phyloP scores from a whole-genome alignment of 92 coral and sea anemone genomes.

The Pocillopora meandrina region DNA sequence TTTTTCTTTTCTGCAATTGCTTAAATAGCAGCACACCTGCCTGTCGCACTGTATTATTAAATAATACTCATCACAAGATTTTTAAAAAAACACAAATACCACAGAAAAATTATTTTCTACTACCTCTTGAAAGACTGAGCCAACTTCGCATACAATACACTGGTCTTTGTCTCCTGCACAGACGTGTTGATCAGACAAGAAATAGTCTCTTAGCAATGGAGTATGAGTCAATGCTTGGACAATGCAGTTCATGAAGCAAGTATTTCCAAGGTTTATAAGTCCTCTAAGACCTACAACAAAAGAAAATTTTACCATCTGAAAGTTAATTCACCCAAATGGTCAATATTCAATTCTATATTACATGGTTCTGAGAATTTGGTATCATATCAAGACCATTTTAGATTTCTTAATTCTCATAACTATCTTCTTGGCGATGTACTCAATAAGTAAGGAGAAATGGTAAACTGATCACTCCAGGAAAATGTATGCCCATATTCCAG shows the following conservation, averaged over 20 bases:
- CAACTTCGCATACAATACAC: conserved; percentile 98
- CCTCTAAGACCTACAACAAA: conserved; percentile 82
- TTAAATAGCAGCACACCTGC: too few species aligned
- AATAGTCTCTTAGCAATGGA: conserved; percentile 92
- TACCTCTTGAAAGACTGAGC: conserved; percentile 95
- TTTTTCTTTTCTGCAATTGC: too few species aligned
- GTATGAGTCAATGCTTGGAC: conserved; percentile 95
- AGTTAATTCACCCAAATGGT: not conserved
- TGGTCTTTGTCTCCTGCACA: conserved; percentile 80
- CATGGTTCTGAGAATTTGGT: too few species aligned
- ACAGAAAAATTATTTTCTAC: not conserved
- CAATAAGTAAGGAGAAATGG: too few species aligned
- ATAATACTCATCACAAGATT: too few species aligned
- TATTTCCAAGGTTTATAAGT: conserved; percentile 94
- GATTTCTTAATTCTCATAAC: too few species aligned
- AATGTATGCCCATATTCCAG: too few species aligned
- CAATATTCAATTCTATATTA: not conserved
- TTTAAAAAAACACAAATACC: too few species aligned
- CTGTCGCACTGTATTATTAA: too few species aligned
- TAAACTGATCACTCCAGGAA: too few species aligned
- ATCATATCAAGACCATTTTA: too few species aligned
- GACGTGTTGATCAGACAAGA: conserved; percentile 92
- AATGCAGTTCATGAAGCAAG: conserved; percentile 98
- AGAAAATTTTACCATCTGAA: not conserved
- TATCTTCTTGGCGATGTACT: too few species aligned